phyloP scores from a whole-genome alignment of 1,140 invertebrate species.

The Drosophila ohnishii region DNA sequence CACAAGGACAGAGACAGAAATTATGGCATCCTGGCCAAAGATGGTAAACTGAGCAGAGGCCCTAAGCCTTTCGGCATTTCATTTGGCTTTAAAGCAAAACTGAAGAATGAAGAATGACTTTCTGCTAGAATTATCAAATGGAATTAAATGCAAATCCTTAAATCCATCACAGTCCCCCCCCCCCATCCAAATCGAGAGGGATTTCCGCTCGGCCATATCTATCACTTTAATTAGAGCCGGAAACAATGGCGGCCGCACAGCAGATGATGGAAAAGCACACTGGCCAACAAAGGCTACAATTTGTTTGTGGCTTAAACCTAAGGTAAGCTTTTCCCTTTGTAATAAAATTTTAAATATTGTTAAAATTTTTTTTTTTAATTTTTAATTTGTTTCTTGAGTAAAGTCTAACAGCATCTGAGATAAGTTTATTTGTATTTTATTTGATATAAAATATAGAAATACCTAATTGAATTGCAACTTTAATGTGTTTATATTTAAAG shows the following conservation, averaged over 20 bases:
- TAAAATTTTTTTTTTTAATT: not conserved
- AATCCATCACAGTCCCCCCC: constrained; percentile 25
- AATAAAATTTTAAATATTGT: not conserved
- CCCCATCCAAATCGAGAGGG: not conserved
- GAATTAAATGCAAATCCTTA: constrained; percentile 50
- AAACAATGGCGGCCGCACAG: constrained; percentile 42
- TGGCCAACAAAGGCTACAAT: not conserved
- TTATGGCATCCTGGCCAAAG: constrained; percentile 49
- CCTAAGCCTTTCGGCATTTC: constrained; percentile 61
- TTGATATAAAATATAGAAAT: not conserved
- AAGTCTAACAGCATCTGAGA: not conserved
- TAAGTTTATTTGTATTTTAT: not conserved
- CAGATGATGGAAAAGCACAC: constrained; percentile 45
- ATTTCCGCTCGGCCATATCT: constrained; percentile 51
- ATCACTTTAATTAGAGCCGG: constrained; percentile 72
- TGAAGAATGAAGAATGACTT: constrained; percentile 56
- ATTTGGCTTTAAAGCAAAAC: constrained; percentile 44
- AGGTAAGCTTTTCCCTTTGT: fast-evolving
- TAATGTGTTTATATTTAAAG: not conserved
- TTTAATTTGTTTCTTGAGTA: not conserved
- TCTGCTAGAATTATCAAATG: constrained; percentile 59
- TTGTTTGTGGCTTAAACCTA: not conserved
- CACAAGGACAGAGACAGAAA: constrained; percentile 27
- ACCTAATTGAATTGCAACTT: not conserved
- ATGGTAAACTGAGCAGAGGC: constrained; percentile 19